Base-by-base conservation (phyloP, 2,888 invertebrate genomes). In the Polydrusus pterygomalis region DNA sequence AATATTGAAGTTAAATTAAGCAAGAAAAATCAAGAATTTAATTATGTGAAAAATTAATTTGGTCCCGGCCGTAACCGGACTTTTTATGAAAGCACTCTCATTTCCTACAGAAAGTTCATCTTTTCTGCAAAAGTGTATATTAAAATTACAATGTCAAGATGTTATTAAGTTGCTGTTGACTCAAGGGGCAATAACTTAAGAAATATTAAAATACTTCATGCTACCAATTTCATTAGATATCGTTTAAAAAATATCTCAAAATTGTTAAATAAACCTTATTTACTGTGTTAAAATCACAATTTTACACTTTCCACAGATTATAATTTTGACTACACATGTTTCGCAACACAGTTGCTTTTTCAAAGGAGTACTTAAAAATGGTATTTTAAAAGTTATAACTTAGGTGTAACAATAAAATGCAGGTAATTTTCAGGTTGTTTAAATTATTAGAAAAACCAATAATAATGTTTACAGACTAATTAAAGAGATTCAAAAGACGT, bases 1-100 rank as follows among this genome's bases (percentile, higher is more conserved):
- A n/a, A 43, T 34, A 43, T n/a, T 43, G n/a, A n/a, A 43, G 54
- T n/a, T 9, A 60, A 70, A 70, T 70, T 70, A 30, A 47, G 70
- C 70, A 30, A 56, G 43, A 25, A 70, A 45, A 47, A 70, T 70
- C 51, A 70, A 70, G 70, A 60, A 70, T 70, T 58, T 70, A 70
- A 70, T 70, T 60, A 70, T 60, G n/a, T 10, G 34, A 15, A 70
- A 70, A 60, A 60, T 15, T 54, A 68, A 68, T 67, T 51, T 67
- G 6, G 30, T 34, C 30, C 38, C 7, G 9, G 17, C 9, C 47
- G 15, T 49, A 49, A 49, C 47, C 17, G 15, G 47, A 49, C 47
- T 49, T 49, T 49, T 49, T 49, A 49, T 49, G 34, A 60, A 60
- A 25, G 60, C 60, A 38, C 38, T 60, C 38, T 60, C 9, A 20